Percentiles rank a stretch among this genome's conserved stretches.
These are phyloP conservation scores for Ctenopoma multispine DNA, from an alignment of 2,797 vertebrate species.

Conservation along the genomic window DNA sequence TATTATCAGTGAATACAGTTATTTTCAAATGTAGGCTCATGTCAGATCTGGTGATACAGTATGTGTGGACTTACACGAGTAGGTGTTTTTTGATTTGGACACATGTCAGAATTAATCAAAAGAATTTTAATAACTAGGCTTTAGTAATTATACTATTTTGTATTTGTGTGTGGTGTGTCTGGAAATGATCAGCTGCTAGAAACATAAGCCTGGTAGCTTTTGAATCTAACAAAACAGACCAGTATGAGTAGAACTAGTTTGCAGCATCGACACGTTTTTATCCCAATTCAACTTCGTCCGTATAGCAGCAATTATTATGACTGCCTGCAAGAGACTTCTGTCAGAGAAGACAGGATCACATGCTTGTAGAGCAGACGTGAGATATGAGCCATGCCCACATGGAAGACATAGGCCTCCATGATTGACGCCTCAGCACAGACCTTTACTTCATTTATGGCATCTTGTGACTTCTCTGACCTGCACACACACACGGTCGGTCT, in stretches of 20 bases:
- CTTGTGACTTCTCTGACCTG: conserved; percentile 40
- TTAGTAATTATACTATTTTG: not conserved
- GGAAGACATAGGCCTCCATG: conserved; percentile 28
- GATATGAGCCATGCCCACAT: conserved; percentile 46
- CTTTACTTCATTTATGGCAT: conserved; percentile 42
- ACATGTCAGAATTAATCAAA: not conserved
- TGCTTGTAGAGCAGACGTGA: conserved; percentile 18
- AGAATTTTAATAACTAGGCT: not conserved
- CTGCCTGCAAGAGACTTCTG: not conserved
- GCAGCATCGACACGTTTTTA: not conserved
- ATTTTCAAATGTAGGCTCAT: conserved; percentile 1
- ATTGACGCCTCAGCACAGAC: conserved; percentile 61
- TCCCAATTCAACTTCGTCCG: not conserved
- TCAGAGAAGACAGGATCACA: conserved; percentile 11
- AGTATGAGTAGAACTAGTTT: not conserved
- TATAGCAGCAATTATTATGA: conserved; percentile 9
- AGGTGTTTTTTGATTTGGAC: not conserved
- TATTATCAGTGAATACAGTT: conserved; percentile 3
- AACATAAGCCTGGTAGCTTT: too few species aligned
- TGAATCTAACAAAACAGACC: too few species aligned
- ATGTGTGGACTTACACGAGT: not conserved
- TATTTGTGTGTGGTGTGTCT: not conserved
- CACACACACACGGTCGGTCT: conserved; percentile 21
- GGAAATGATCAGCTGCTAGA: not conserved
- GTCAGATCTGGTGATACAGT: not conserved